These are phyloP conservation scores for Dinomys branickii DNA, from an alignment of 2,113 vertebrate species.

Conservation along the genomic window DNA sequence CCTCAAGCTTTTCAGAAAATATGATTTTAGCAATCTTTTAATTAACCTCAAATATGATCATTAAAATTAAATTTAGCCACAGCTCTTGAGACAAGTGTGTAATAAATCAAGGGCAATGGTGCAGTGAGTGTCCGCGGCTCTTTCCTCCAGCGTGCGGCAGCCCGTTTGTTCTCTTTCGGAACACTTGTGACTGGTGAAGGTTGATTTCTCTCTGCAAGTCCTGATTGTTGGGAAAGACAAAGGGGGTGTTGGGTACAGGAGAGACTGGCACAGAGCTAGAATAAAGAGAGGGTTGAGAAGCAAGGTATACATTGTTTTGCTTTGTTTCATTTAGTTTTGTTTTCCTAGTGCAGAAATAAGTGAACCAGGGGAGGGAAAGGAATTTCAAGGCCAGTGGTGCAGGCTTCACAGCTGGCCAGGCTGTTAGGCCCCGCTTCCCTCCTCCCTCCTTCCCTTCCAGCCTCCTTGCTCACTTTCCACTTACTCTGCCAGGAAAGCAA, in stretches of 20 bases:
- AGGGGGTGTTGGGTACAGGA: background rate
- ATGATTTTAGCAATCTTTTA: background rate
- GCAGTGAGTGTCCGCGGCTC: background rate
- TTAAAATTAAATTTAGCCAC: background rate
- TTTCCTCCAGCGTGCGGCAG: background rate
- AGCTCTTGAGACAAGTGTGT: background rate
- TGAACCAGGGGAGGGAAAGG: background rate
- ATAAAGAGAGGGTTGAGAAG: background rate
- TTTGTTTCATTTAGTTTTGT: background rate
- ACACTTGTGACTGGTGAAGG: background rate
- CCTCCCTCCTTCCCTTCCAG: background rate
- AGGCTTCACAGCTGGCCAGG: rapidly evolving
- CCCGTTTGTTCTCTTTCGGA: background rate
- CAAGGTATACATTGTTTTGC: background rate
- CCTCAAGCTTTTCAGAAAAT: background rate
- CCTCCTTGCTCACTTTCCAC: background rate
- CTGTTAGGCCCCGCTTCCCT: too few relatives aligned
- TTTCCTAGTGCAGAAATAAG: background rate
- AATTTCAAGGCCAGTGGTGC: background rate
- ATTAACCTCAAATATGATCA: background rate
- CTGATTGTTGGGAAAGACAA: background rate
- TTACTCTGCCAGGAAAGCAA: background rate
- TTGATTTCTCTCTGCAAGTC: background rate
- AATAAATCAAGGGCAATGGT: background rate
- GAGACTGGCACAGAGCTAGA: background rate